Percentiles rank a stretch among this genome's conserved stretches.
Conservation (phyloP, 1,140 invertebrate genomes). For the Pinna nobilis region DNA sequence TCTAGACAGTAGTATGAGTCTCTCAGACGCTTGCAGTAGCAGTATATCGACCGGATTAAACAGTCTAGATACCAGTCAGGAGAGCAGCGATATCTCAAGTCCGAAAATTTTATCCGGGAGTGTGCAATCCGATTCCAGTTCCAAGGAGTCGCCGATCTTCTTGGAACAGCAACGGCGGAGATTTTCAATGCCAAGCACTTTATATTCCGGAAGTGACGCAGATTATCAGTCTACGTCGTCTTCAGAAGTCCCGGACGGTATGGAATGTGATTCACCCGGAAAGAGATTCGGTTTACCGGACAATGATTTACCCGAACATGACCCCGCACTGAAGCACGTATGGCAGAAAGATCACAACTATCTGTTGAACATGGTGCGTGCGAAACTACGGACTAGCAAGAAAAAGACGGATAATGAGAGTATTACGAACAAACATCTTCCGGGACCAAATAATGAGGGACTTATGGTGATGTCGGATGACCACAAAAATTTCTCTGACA, state of each 20-base stretch:
- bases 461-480: conserved; percentile 41
- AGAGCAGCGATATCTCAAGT: too few relatives aligned
- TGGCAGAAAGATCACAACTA: conserved; percentile 61
- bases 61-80: not conserved
- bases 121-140: not conserved
- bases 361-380: conserved; percentile 55
- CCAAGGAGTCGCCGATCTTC: not conserved
- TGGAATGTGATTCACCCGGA: not conserved
- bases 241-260: conserved; percentile 26
- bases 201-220: conserved; percentile 14
- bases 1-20: not conserved
- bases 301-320: conserved; percentile 35
- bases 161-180: too few relatives aligned
- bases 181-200: not conserved
- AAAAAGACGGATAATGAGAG: conserved; percentile 19
- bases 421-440: conserved; percentile 27
- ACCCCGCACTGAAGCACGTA: conserved; percentile 49
- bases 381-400: conserved; percentile 45
- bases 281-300: conserved; percentile 6
- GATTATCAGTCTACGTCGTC: conserved; percentile 12
- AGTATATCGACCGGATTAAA: not conserved
- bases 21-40: not conserved
- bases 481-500: too few relatives aligned
- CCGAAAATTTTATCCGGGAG: too few relatives aligned
- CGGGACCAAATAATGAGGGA: conserved; percentile 34